These are phyloP conservation scores for Epinotia bilunana DNA, from an alignment of 2,888 invertebrate genomes.

Conservation along the genomic window DNA sequence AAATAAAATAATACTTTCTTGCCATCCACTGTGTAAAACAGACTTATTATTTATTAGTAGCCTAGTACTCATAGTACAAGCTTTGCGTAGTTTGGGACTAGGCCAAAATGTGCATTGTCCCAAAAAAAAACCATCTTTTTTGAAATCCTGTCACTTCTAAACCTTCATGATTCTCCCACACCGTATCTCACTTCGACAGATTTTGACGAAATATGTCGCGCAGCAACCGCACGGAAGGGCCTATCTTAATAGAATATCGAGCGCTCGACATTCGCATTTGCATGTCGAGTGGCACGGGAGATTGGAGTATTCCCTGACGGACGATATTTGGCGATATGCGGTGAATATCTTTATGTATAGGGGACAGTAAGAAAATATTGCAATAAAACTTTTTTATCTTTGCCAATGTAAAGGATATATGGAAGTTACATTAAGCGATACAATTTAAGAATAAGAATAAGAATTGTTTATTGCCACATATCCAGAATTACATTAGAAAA, in stretches of 20 bases:
- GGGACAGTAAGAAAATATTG: background rate
- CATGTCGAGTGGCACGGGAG: background rate
- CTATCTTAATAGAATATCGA: constrained; percentile 82
- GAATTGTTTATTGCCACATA: too few relatives aligned
- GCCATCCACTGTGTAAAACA: too few relatives aligned
- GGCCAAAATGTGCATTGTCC: too few relatives aligned
- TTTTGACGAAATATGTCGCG: constrained; percentile 74
- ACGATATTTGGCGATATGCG: constrained; percentile 14
- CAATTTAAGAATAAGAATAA: too few relatives aligned
- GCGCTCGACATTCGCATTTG: constrained; percentile 43
- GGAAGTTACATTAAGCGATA: background rate
- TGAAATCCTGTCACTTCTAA: constrained; percentile 35
- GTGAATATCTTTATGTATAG: constrained; percentile 1
- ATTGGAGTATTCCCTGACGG: constrained; percentile 12
- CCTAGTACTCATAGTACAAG: too few relatives aligned
- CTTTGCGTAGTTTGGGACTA: too few relatives aligned
- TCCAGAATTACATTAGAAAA: too few relatives aligned
- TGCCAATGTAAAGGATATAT: background rate
- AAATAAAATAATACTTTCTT: too few relatives aligned
- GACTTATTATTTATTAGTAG: too few relatives aligned
- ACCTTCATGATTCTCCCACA: constrained; percentile 1
- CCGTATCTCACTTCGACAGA: constrained; percentile 75
- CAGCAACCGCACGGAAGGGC: constrained; percentile 52
- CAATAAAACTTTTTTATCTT: background rate
- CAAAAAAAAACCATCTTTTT: too few relatives aligned